Evolutionary conservation across 1,140 invertebrate species (phyloP).

Genomic region (Sminthurinus signatus): DNA sequence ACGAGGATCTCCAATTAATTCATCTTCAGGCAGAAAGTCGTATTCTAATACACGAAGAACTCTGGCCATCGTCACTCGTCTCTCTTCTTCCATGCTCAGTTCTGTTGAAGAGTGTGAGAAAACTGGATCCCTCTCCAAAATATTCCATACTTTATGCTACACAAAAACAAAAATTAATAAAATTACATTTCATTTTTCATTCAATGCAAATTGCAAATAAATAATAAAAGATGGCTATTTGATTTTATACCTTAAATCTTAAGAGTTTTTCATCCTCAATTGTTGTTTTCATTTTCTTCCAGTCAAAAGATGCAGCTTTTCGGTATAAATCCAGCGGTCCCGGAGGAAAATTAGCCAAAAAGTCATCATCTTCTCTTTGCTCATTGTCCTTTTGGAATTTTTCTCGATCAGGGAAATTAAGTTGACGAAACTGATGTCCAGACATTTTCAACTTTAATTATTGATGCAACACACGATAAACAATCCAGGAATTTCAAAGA

Average conservation of each 20-base stretch:
- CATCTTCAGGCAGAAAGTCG: constrained; percentile 49
- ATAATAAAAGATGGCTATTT: too few relatives aligned
- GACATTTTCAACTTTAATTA: too few relatives aligned
- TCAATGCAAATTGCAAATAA: too few relatives aligned
- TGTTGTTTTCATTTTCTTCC: constrained; percentile 49
- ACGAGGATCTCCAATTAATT: constrained; percentile 48
- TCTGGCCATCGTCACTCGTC: constrained; percentile 48
- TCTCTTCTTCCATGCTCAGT: constrained; percentile 57
- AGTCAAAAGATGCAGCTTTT: constrained; percentile 52
- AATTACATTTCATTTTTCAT: not conserved
- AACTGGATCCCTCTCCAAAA: constrained; percentile 52
- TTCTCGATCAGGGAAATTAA: too few relatives aligned
- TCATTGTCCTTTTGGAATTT: too few relatives aligned
- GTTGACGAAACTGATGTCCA: too few relatives aligned
- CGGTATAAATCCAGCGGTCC: constrained; percentile 53
- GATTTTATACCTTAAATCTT: constrained; percentile 41
- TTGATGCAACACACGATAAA: too few relatives aligned
- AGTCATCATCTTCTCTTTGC: constrained; percentile 8
- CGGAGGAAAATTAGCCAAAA: constrained; percentile 42
- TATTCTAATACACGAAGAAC: constrained; percentile 49
- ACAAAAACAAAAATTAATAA: not conserved
- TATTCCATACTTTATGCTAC: constrained; percentile 51
- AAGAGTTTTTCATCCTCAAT: constrained; percentile 41
- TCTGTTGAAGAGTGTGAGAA: constrained; percentile 48
- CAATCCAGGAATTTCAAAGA: too few relatives aligned